A percentile compares a stretch with the other conserved stretches of the same genome.
Evolutionary conservation across 2,797 vertebrate genomes (phyloP).

Genomic region (Octomys mimax): DNA sequence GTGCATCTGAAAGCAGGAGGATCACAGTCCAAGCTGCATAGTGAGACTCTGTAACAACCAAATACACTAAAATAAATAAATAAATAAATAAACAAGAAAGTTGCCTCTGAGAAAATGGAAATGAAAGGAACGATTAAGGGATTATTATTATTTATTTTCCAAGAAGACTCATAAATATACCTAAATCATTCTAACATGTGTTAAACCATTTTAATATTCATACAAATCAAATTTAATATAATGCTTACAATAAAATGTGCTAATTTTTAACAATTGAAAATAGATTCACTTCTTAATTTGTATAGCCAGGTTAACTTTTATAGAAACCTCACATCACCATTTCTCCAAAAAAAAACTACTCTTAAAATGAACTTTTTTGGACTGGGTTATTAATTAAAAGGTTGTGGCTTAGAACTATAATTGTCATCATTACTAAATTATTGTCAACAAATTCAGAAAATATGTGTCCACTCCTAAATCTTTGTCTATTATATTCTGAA

Average conservation of each 20-base stretch:
- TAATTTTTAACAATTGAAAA: constrained; percentile 46
- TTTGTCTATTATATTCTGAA: neutral
- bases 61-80: no score
- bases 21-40: no score
- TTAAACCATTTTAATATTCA: neutral
- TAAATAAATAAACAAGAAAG: neutral
- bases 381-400: constrained; percentile 28
- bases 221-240: constrained; percentile 49
- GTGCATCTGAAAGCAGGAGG: no score
- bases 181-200: neutral
- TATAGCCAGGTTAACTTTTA: neutral
- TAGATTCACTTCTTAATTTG: neutral
- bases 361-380: neutral
- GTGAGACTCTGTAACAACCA: no score
- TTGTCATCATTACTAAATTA: constrained; percentile 28
- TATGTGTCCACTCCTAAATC: neutral
- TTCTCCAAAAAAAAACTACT: constrained; percentile 27
- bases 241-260: neutral
- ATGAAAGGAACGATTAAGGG: neutral
- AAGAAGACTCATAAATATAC: neutral
- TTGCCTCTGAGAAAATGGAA: neutral
- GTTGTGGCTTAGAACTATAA: neutral
- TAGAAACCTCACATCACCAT: neutral
- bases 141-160: neutral
- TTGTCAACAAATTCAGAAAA: neutral